Evolutionary conservation across 2,888 invertebrate species (phyloP).

Genomic region (Thymelicus acteon): DNA sequence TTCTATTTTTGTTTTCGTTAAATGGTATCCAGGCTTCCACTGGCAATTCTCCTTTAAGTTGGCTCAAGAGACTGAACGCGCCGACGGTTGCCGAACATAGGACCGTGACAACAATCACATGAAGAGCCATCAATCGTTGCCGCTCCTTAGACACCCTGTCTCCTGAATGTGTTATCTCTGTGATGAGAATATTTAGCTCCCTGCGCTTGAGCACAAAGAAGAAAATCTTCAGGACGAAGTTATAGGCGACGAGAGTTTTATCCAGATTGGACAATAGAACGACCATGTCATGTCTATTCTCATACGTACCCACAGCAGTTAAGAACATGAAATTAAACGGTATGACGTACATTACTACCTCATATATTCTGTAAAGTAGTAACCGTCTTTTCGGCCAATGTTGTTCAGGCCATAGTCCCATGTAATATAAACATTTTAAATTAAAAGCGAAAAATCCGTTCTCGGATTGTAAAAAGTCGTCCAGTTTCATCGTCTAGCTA

Average conservation of each 20-base stretch:
- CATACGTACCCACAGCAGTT: slow-evolving; percentile 59
- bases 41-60: slow-evolving; percentile 59
- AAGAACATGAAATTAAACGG: slow-evolving; percentile 53
- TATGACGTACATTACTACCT: slow-evolving; percentile 51
- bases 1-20: slow-evolving; percentile 55
- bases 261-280: slow-evolving; percentile 62
- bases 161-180: slow-evolving; percentile 61
- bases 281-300: slow-evolving; percentile 50
- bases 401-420: slow-evolving; percentile 68
- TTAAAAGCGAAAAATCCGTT: slow-evolving; percentile 65
- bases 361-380: slow-evolving; percentile 58
- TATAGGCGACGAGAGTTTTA: slow-evolving; percentile 60
- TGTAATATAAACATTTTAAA: slow-evolving; percentile 60
- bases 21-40: slow-evolving; percentile 74
- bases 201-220: slow-evolving; percentile 57
- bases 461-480: slow-evolving; percentile 30
- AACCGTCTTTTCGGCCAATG: slow-evolving; percentile 47
- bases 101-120: slow-evolving; percentile 51
- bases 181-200: slow-evolving; percentile 54
- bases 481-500: slow-evolving; percentile 16
- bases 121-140: slow-evolving; percentile 57
- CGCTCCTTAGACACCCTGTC: slow-evolving; percentile 57
- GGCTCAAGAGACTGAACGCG: slow-evolving; percentile 54
- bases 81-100: slow-evolving; percentile 49
- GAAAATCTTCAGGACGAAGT: slow-evolving; percentile 62